Conservation (phyloP, 2,797 vertebrate species). For the Halcyon smyrnensis region DNA sequence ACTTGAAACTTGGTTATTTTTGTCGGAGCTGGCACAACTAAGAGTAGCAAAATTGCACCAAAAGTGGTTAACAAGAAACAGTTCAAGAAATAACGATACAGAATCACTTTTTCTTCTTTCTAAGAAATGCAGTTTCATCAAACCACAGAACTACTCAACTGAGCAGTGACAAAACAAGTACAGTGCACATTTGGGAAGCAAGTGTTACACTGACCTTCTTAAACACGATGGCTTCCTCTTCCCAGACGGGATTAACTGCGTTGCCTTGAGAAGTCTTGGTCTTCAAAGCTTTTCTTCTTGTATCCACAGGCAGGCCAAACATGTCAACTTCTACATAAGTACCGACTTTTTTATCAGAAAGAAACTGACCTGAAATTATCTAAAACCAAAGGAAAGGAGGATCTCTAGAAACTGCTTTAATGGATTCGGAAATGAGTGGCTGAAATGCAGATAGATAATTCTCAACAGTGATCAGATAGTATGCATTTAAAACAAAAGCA, state of each 20-base stretch:
- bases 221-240: slow-evolving; percentile 95
- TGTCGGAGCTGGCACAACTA: background rate
- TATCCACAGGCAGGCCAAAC: slow-evolving; percentile 97
- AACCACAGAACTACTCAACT: background rate
- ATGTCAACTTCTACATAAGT: slow-evolving; percentile 97
- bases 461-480: background rate
- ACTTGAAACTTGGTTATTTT: background rate
- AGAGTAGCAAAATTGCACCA: background rate
- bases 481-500: background rate
- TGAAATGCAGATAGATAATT: background rate
- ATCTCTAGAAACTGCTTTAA: accelerated
- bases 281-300: slow-evolving; percentile 94
- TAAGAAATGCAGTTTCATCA: background rate
- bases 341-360: slow-evolving; percentile 96
- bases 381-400: slow-evolving; percentile 58
- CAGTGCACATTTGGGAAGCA: background rate
- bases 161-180: background rate
- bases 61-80: background rate
- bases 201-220: slow-evolving; percentile 86
- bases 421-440: background rate
- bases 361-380: slow-evolving; percentile 98
- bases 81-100: background rate
- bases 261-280: slow-evolving; percentile 97
- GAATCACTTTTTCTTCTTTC: background rate
- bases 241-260: slow-evolving; percentile 96